phyloP scores from a whole-genome alignment of 2,113 vertebrate species.

The Sminthopsis crassicaudata region DNA sequence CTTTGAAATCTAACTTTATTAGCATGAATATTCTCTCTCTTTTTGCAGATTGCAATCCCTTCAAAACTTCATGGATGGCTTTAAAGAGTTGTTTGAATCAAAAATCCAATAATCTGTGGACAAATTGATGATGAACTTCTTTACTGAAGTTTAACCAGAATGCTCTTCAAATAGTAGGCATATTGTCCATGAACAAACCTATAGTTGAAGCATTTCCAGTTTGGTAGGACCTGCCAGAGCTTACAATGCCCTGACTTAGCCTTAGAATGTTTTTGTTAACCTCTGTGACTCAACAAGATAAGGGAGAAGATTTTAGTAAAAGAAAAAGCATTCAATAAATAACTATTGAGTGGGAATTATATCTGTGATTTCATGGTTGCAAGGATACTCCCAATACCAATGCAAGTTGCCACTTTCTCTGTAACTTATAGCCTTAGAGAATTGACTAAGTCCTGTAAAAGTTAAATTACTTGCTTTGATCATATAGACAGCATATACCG shows the following conservation, averaged over 20 bases:
- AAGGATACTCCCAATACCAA: background rate
- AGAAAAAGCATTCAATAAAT: background rate
- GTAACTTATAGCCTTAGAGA: background rate
- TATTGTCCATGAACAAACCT: background rate
- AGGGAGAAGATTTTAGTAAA: background rate
- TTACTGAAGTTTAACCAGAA: background rate
- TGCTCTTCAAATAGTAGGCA: background rate
- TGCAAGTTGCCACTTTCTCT: background rate
- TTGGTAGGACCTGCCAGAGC: no score
- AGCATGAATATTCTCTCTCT: background rate
- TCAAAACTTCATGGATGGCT: background rate
- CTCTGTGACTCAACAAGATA: background rate
- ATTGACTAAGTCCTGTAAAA: background rate
- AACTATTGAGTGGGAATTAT: background rate
- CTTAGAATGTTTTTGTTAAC: background rate
- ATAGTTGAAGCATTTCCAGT: background rate
- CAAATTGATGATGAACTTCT: background rate
- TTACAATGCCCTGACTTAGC: no score
- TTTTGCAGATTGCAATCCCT: background rate
- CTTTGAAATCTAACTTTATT: background rate
- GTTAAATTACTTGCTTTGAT: no score
- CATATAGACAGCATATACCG: no score
- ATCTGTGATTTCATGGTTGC: background rate
- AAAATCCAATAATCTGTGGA: background rate
- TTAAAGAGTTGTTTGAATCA: background rate